Conservation (phyloP, 1,140 invertebrate species). For the Hyles euphorbiae region DNA sequence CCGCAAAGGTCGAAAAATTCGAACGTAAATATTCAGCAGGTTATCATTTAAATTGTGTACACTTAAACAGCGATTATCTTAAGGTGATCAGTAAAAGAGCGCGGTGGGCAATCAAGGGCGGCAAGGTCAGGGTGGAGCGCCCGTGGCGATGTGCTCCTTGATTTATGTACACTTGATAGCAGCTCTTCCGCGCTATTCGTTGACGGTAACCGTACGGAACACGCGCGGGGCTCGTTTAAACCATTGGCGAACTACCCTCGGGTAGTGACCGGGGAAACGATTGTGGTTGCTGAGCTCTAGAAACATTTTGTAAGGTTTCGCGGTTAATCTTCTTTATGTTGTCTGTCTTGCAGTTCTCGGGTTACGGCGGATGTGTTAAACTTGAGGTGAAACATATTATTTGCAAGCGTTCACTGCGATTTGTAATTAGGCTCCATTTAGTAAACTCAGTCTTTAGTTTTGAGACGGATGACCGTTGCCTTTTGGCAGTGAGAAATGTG, state of each 20-base stretch:
- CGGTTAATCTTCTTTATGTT: slow-evolving; percentile 5
- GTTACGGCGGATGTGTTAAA: too few species aligned
- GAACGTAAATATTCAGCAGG: slow-evolving; percentile 27
- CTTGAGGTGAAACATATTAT: too few species aligned
- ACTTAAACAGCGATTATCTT: slow-evolving; percentile 23
- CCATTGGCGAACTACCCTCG: slow-evolving; percentile 18
- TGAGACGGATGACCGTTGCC: too few species aligned
- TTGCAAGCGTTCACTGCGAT: too few species aligned
- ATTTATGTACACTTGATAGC: slow-evolving; percentile 60
- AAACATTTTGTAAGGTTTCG: slow-evolving; percentile 15
- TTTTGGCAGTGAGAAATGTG: too few species aligned
- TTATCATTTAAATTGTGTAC: slow-evolving; percentile 26
- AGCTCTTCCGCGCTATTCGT: slow-evolving; percentile 59
- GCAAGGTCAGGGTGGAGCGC: slow-evolving; percentile 40
- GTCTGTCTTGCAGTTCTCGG: not conserved
- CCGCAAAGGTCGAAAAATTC: slow-evolving; percentile 16
- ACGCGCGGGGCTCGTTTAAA: slow-evolving; percentile 16
- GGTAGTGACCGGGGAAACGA: slow-evolving; percentile 4
- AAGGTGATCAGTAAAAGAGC: slow-evolving; percentile 33
- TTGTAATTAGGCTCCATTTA: too few species aligned
- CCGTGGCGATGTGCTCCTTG: slow-evolving; percentile 48
- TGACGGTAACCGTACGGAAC: slow-evolving; percentile 52
- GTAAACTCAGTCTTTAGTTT: too few species aligned
- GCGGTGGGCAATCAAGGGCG: slow-evolving; percentile 46
- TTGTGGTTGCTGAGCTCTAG: slow-evolving; percentile 10